Evolutionary conservation across 1,140 invertebrate genomes (phyloP).

Genomic region (Temnothorax curvispinosus): DNA sequence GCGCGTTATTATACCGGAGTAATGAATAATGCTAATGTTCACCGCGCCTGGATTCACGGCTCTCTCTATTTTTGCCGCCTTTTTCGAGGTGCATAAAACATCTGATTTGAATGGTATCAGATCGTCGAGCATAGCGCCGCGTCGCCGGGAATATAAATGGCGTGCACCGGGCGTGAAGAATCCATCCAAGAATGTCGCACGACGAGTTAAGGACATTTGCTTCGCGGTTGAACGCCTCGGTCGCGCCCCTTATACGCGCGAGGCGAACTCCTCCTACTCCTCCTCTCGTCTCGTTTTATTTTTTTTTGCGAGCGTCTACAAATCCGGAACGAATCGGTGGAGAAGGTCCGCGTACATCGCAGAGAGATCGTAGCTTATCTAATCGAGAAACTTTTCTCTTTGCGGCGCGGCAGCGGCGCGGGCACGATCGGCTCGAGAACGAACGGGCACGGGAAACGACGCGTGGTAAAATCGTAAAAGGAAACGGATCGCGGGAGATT

Average conservation of each 20-base stretch:
- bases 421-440: background rate
- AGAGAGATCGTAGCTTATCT: constrained; percentile 62
- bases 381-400: constrained; percentile 56
- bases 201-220: constrained; percentile 68
- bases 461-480: constrained; percentile 43
- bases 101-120: constrained; percentile 73
- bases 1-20: constrained; percentile 66
- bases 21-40: constrained; percentile 66
- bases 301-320: constrained; percentile 56
- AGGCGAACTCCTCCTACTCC: constrained; percentile 35
- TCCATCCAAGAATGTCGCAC: constrained; percentile 74
- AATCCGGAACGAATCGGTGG: constrained; percentile 70
- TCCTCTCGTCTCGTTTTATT: constrained; percentile 38
- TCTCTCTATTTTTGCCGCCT: constrained; percentile 45
- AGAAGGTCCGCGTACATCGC: constrained; percentile 52
- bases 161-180: constrained; percentile 69
- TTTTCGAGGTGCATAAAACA: constrained; percentile 71
- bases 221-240: constrained; percentile 51
- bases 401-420: background rate
- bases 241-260: constrained; percentile 54
- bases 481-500: constrained; percentile 55
- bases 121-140: constrained; percentile 55
- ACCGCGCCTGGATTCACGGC: constrained; percentile 23
- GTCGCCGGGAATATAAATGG: constrained; percentile 67
- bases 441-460: constrained; percentile 27